Evolutionary conservation across 2,797 vertebrate species (phyloP), one percentile per base, ranked within the genome.

Genomic region (Leptoclinus maculatus): DNA sequence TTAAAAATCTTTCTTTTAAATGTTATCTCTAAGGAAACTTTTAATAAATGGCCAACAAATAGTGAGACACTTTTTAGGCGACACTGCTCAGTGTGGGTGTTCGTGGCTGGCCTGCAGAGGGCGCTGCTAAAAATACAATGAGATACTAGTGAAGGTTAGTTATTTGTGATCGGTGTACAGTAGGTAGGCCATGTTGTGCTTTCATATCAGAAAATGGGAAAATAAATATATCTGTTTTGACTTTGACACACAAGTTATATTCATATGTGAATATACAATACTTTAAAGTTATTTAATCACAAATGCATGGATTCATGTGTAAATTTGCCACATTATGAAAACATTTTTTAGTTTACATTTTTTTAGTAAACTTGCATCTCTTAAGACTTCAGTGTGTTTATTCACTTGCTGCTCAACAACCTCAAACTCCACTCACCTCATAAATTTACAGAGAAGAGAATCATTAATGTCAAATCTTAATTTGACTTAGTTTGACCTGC

Each of bases 61-160:
- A 16, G 0, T 51, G 4, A 45, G 4, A 2, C 56, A 66, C 7
- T 6, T 16, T 23, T 34, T 14, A 39, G 17, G 27, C 39, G 17
- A 62, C n/a, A 8, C 51, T 23, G 16, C 54, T 78, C 6, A 62
- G 13, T 66, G 38, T 45, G 27, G 4, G 36, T 34, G 16, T 67
- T n/a, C 7, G 0, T 41, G 21, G 21, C 25, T 25, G 23, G 60
- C 80, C 88, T 86, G 73, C 66, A 87, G 88, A 73, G 84, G 87
- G 83, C 57, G 66, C 86, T 72, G 5, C 8, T 34, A 70, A 80
- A 71, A 72, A 65, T 29, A 14, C 47, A 57, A 25, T 11, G 2
- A 75, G 2, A 47, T 5, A 65, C 8, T 29, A 60, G 38, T 68
- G 7, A 67, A 66, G 36, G 54, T 79, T 65, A 41, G 34, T 11